Evolutionary conservation across 2,113 vertebrate genomes (phyloP), one percentile per base, ranked within the genome.

Genomic region (Perccottus glenii): DNA sequence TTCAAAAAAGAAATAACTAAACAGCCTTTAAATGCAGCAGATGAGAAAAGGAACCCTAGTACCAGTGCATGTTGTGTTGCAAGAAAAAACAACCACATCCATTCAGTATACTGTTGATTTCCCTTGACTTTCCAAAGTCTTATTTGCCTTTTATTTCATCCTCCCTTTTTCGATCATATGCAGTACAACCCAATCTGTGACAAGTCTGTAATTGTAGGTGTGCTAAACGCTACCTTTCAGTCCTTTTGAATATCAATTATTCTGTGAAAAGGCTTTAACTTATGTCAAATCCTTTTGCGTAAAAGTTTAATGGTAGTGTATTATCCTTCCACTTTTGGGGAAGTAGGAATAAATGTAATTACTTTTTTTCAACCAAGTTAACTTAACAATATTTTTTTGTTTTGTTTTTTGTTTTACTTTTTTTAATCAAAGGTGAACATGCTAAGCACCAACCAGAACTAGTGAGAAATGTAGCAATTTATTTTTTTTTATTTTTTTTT

Each of bases 1-100:
- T 94, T 96, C 93, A 89, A 97, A 98, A 98, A 96, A 98, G 95
- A 97, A 98, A 96, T 96, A 93, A 94, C 60, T 77, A 85, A 83
- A 60, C 59, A 78, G 75, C 73, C 81, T 64, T 73, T 78, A 75
- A 86, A 84, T 27, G 33, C 27, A 50, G 11, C 27, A 52, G 19
- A 56, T 65, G 67, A 78, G 64, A 63, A 79, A 80, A 67, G 33
- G 35, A 82, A 77, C 73, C 73, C 64, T 66, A 80, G 75, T 77
- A 72, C 68, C 88, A 87, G 74, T 92, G 92, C 92, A 93, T 93
- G 92, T 89, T 88, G 80, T 88, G 82, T 85, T 90, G 71, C 56
- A 76, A 83, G 60, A 53, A 84, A 72, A 72, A 81, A 64, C 73
- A 71, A 75, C 74, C 57, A 60, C 67, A 69, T 61, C 59, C 75